Evolutionary conservation across 2,113 vertebrate genomes (phyloP).

Genomic region (Tragelaphus imberbis): DNA sequence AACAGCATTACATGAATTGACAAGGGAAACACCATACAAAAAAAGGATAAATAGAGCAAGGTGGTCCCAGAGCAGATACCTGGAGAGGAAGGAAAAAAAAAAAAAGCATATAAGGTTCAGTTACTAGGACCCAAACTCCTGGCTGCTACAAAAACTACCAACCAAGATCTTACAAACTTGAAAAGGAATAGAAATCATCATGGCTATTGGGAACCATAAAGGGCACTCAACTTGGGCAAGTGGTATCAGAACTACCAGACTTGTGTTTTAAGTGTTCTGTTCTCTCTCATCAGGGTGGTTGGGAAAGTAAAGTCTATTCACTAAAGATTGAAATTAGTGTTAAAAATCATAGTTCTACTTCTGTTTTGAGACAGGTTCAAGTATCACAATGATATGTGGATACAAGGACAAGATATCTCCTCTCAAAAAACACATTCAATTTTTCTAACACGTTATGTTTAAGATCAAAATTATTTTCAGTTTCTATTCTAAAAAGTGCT

Average conservation of each 20-base stretch:
- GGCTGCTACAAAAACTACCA: background rate
- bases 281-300: background rate
- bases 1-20: background rate
- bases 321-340: background rate
- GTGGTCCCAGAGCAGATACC: background rate
- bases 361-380: background rate
- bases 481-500: background rate
- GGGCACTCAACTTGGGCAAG: background rate
- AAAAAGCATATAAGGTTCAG: background rate
- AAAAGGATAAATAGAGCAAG: background rate
- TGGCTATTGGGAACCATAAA: background rate
- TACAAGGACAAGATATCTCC: background rate
- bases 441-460: background rate
- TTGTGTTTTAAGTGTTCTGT: background rate
- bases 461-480: background rate
- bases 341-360: background rate
- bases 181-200: background rate
- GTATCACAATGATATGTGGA: background rate
- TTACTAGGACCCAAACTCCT: background rate
- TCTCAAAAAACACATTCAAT: background rate
- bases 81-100: background rate
- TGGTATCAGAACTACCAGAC: background rate
- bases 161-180: background rate
- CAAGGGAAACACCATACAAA: background rate
- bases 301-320: background rate